Evolutionary conservation across 1,140 invertebrate species (phyloP), one percentile per base, ranked within the genome.

Genomic region (Cyphomyrmex costatus): DNA sequence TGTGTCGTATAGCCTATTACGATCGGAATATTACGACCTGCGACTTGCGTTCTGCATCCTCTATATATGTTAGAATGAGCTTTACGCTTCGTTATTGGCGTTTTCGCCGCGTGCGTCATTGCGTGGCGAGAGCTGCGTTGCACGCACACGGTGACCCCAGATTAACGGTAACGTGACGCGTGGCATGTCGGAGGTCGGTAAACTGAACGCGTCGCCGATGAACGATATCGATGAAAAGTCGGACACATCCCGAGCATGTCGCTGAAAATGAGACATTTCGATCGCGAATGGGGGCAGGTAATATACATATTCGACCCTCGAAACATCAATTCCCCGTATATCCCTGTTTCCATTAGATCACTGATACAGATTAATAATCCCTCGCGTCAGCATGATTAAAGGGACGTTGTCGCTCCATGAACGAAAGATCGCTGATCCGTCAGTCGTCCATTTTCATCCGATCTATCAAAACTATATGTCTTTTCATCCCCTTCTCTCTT

Each of bases 281-380:
- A 51, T 24, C 51, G 65, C 51, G 66, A 14, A 10, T 7, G 49
- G 27, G 27, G 2, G 14, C 14, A 5, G 8, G 36, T 42, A 42
- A 0, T 30, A 77, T 63, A n/a, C 27, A 7, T 19, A 14, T 63
- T 27, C 33, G 36, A 27, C 16, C 12, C 63, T 63, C 49, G 46
- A 21, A 46, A 58, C 53, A 49, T 83, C 27, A 49, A 83, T 83
- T 60, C 27, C 21, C 27, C 21, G 8, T 36, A 27, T 16, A 6
- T 19, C 21, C 4, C 30, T 12, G 33, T 21, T 58, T 30, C 33
- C 24, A 60, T 82, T 60, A 60, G 24, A 73, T 73, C 51, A 4
- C n/a, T 6, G 78, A 58, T 73, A 83, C 53, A 33, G 36, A 49
- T 83, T 74, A 61, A 83, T 74, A 83, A 82, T 33, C 36, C 79